Evolutionary conservation across 1,140 invertebrate species (phyloP), one percentile per base, ranked within the genome.

Genomic region (Asobara japonica): DNA sequence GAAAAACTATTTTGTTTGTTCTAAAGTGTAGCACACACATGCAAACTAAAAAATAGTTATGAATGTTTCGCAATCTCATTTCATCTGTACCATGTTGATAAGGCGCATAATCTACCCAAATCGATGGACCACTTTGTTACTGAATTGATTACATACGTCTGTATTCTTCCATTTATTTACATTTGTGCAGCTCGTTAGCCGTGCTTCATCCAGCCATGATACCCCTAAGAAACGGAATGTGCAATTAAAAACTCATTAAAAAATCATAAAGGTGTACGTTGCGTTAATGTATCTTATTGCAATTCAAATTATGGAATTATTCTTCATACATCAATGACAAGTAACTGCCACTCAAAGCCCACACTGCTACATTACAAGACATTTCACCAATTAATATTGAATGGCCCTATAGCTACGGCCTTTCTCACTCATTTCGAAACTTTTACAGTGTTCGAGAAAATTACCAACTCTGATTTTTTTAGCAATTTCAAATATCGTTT

Each of bases 201-300:
- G n/a, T 3, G n/a, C 41, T 18, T 16, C 41, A 45, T 45, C n/a
- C 41, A 45, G 7, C 18, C n/a, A 45, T 2, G 41, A 5, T 18
- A 45, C 18, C 36, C 10, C n/a, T 3, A 16, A 6, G 36, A 38
- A 45, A 7, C 2, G 7, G n/a, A 20, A 29, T 51, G 10, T 51
- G 11, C 22, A 60, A 69, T 69, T 69, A 69, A 69, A 69, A 69
- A 33, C 8, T 16, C 22, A 60, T 61, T 60, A 36, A 69, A 69
- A 60, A 69, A 60, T 13, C 48, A 60, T 71, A 29, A 68, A 38
- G 11, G 38, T 64, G 36, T 31, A 30, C 29, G 30, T 65, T 41
- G 30, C 60, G 20, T 16, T 45, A 16, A 45, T 45, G n/a, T 45
- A 16, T 5, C 18, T 18, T 16, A 45, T 16, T n/a, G 41, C 41